Base-by-base conservation (phyloP, 2,113 vertebrate genomes). In the Platysteira castanea region DNA sequence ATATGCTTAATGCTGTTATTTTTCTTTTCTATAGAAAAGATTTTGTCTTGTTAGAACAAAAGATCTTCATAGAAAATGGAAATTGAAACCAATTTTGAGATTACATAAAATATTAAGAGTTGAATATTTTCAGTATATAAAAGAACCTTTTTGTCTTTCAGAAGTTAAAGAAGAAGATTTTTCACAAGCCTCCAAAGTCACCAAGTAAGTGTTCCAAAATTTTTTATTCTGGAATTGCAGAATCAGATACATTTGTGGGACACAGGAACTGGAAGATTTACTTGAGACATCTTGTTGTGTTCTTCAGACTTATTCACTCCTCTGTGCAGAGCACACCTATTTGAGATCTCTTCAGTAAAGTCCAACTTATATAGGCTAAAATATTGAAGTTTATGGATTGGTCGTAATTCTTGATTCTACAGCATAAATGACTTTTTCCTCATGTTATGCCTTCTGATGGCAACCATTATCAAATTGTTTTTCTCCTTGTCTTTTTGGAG, bases 151-250 rank as follows among this genome's bases (percentile, higher is more conserved):
- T 83, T 96, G 39, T 94, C 76, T 97, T 92, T 53, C 97, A 99
- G 99, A 98, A 95, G 92, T 78, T 98, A 44, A 98, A 97, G 76
- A 98, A 97, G 95, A 98, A 97, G 92, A 95, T 96, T 49, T 90
- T 94, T 60, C 83, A 89, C 71, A 99, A 98, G 82, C 98, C 98
- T 88, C 98, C 98, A 31, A 96, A 96, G 33, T 99, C 98, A 76
- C 98, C 98, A 73, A 99, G 99, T 99, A 97, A 98, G 99, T 97
- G 39, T 49, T 53, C 5, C 35, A 33, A 54, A n/a, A 3, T n/a
- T n/a, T 64, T 86, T 78, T 50, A 6, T 52, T 88, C 42, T 74
- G 3, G 18, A 59, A 2, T 22, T 74, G 22, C 19, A 57, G 42
- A 78, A 41, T 22, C 2, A 15, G 24, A 30, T 37, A 24, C 4